Evolutionary conservation across 2,797 vertebrate species (phyloP).

Genomic region (Esox lucius): DNA sequence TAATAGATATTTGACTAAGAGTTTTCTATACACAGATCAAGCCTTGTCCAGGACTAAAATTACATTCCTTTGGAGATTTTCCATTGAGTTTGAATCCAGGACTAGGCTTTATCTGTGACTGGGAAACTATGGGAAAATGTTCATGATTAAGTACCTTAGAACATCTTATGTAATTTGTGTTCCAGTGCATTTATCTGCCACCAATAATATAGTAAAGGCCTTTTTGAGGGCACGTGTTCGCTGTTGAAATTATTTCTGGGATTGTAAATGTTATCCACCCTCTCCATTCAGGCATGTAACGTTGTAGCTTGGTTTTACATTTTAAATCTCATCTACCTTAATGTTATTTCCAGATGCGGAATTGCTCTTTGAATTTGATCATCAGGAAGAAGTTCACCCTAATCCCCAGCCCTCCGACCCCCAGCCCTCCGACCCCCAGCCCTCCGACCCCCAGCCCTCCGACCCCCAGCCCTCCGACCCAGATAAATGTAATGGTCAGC

Average conservation of each 20-base stretch:
- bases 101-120: no score
- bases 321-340: background rate
- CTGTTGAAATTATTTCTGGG: background rate
- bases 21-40: background rate
- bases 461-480: background rate
- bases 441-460: background rate
- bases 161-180: background rate
- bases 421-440: background rate
- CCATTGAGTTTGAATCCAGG: background rate
- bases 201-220: background rate
- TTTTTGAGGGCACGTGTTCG: background rate
- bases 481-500: background rate
- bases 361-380: background rate
- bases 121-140: no score
- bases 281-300: background rate
- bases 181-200: background rate
- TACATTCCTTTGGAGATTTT: no score
- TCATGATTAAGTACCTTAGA: background rate
- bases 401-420: background rate
- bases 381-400: background rate
- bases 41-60: no score
- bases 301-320: background rate
- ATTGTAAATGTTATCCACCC: background rate
- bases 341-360: background rate
- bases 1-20: background rate